Base-by-base conservation (phyloP, 2,797 vertebrate genomes). In the Syngnathus acus region DNA sequence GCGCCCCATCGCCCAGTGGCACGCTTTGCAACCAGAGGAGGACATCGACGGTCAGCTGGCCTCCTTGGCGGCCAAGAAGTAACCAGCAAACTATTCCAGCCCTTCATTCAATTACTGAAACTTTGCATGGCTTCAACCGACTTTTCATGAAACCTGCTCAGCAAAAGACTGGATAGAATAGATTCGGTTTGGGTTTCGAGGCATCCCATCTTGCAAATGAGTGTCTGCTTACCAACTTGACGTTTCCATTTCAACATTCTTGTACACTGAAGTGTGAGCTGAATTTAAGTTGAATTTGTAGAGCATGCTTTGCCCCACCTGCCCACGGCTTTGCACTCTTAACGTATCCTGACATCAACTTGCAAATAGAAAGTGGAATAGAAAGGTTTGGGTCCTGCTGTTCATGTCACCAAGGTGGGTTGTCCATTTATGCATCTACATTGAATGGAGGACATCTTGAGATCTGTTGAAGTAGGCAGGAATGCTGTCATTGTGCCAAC, bases 1-100 rank as follows among this genome's bases (percentile, higher is more conserved):
- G 39, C 91, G 97, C 64, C 97, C 97, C 81, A 98, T 99, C 0
- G 96, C 97, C 67, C 96, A 98, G 88, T 99, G 97, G 97, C 96
- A 99, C 77, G 91, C 93, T 0, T 90, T 99, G 68, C 95, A 98
- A 77, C 95, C 94, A 0, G 97, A 98, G 88, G 97, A 98, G 72
- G 97, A 99, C 80, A 95, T 99, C 38, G 95, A 98, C 0, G 90
- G 88, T 65, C 82, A 88, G 68, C 87, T 93, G 74, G 94, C 94
- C 4, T 82, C 91, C 16, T 90, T 99, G 0, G 90, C 91, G 55
- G 95, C 94, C 70, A 98, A 95, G 89, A 99, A 99, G 92, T 98
- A 92, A 90, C 68, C 26, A 51, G 67, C 69, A 69, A 23, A 84
- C 81, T 80, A 76, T 83, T 83, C 78, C 81, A 82, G 77, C 77